Conservation (phyloP, 2,113 vertebrate genomes). For the Melanerpes aurifrons region DNA sequence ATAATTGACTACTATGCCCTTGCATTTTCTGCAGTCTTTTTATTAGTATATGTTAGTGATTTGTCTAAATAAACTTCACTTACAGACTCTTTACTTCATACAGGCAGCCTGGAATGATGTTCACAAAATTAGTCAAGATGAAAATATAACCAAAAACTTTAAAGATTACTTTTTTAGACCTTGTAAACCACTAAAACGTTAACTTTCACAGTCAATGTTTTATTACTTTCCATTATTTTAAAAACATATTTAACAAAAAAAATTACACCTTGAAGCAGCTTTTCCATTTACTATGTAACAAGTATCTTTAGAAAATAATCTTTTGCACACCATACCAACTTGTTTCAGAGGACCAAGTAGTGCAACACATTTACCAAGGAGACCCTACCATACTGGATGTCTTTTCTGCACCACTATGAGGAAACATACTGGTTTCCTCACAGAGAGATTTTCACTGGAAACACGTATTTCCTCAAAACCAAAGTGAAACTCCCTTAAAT, state of each 20-base stretch:
- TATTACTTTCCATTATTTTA: background rate
- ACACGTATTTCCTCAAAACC: background rate
- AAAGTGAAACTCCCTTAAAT: background rate
- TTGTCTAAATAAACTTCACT: background rate
- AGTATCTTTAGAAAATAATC: background rate
- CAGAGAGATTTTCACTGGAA: background rate
- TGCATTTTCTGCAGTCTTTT: background rate
- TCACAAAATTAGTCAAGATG: background rate
- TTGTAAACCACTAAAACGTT: background rate
- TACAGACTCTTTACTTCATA: background rate
- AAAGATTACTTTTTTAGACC: background rate
- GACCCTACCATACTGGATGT: background rate
- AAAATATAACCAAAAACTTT: background rate
- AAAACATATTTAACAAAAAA: too few species aligned
- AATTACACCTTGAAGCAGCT: background rate
- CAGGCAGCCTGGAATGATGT: background rate
- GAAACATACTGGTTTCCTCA: accelerated
- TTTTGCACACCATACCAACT: background rate
- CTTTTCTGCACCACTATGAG: background rate
- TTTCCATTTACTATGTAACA: background rate
- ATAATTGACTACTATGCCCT: background rate
- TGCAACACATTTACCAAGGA: background rate
- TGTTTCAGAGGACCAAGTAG: background rate
- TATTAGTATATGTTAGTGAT: background rate
- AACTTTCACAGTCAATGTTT: background rate